phyloP scores from a whole-genome alignment of 2,113 vertebrate genomes.

The Varanus komodoensis region DNA sequence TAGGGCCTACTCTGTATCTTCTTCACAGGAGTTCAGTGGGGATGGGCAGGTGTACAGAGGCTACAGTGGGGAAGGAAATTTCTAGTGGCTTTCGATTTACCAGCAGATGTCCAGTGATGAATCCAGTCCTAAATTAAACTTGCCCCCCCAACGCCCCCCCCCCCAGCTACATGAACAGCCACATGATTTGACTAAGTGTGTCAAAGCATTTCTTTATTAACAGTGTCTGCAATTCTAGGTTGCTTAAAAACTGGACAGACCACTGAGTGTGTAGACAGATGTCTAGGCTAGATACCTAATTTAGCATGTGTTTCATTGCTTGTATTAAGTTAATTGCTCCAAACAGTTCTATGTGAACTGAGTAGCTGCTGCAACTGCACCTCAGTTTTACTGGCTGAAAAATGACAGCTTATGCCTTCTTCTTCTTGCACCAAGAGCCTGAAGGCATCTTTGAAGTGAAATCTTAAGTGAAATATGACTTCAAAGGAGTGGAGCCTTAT shows the following conservation, averaged over 20 bases:
- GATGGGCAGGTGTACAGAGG: no score
- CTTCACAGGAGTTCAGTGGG: no score
- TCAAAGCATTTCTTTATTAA: background rate
- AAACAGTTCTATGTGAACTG: background rate
- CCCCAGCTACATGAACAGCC: background rate
- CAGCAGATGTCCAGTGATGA: no score
- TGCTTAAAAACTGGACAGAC: background rate
- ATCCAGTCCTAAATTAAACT: no score
- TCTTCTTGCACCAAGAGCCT: background rate
- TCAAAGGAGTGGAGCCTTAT: background rate
- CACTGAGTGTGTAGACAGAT: background rate
- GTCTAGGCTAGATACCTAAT: background rate
- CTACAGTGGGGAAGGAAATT: no score
- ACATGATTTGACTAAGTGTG: background rate
- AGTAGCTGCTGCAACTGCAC: background rate
- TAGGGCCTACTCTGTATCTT: no score
- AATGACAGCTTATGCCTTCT: background rate
- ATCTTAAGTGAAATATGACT: background rate
- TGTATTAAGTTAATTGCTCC: background rate
- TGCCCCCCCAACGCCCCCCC: no score
- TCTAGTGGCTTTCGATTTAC: no score
- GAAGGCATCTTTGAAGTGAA: background rate
- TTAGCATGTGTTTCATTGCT: background rate
- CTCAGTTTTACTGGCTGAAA: background rate
- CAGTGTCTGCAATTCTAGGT: background rate